Base-by-base conservation (phyloP, 2,797 vertebrate genomes). In the Pterois miles region DNA sequence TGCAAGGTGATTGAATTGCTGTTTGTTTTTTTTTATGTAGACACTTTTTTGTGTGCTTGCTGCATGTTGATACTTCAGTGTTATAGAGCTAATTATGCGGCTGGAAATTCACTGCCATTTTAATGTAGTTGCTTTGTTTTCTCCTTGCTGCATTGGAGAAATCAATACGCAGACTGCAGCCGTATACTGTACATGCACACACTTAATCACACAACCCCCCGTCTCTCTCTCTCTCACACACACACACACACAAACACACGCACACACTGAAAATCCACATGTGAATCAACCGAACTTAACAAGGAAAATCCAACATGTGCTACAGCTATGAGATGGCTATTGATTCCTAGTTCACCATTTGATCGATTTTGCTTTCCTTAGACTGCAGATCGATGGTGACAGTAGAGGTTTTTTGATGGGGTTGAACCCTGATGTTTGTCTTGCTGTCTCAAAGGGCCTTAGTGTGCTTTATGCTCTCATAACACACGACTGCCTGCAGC, bases 341-440 rank as follows among this genome's bases (percentile, higher is more conserved):
- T 93, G 94, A 95, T 95, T 92, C 83, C 84, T 74, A 86, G 91
- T 94, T 92, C 89, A 88, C 86, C 78, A 74, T 93, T 88, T 83
- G 86, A 93, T 94, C 66, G 89, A 93, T 92, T 93, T 88, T 88
- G 86, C 89, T 90, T 93, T 91, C 91, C 89, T 91, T 71, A 52
- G 92, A 65, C 89, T 83, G 88, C 80, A 22, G 84, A 91, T 93
- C 90, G 86, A 93, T 94, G 75, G 88, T 67, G 88, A 91, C 88
- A 92, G 93, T 93, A 83, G 91, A 92, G 91, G 83, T 87, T 92
- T 93, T 92, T 82, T 92, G 88, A 94, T 93, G 91, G 89, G 91
- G 89, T 88, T 93, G 86, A 88, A 93, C 86, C 89, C 88, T 82
- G 87, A 33, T 94, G 93, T 95, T 95, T 94, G 93, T 93, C 93